Conservation (phyloP, 2,888 invertebrate genomes). For the Seira sanloemensis region DNA sequence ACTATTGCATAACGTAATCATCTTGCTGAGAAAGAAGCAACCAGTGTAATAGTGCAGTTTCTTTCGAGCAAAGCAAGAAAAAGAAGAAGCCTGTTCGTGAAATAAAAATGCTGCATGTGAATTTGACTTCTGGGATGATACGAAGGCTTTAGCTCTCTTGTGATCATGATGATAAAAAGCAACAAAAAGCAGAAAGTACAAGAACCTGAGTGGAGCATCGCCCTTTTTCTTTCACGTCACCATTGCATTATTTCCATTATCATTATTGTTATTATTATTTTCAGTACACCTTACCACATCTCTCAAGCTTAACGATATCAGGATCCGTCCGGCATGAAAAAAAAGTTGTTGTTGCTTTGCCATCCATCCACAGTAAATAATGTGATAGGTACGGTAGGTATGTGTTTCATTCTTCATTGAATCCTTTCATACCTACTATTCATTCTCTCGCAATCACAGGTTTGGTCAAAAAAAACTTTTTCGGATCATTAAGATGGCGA, state of each 20-base stretch:
- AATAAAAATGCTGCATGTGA: not conserved
- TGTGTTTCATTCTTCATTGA: not conserved
- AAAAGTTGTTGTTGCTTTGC: not conserved
- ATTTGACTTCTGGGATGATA: not conserved
- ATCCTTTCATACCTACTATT: too few species aligned
- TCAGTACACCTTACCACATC: not conserved
- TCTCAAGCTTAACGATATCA: not conserved
- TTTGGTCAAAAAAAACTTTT: too few species aligned
- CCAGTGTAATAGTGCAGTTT: not conserved
- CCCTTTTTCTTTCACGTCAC: constrained; percentile 36
- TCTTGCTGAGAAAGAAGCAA: not conserved
- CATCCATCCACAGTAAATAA: not conserved
- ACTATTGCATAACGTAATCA: not conserved
- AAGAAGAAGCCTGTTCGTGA: not conserved
- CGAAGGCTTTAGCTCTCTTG: not conserved
- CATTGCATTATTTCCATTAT: not conserved
- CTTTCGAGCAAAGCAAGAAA: not conserved
- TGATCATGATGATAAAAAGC: not conserved
- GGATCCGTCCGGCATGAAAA: not conserved
- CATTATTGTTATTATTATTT: not conserved
- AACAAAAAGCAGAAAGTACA: constrained; percentile 43
- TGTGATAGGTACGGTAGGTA: not conserved
- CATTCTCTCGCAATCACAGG: too few species aligned
- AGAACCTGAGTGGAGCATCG: constrained; percentile 59
- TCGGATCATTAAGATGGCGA: too few species aligned